Base-by-base conservation (phyloP, 37 sponge, comb jelly and placozoan genomes). In the Oscarella lobularis region DNA sequence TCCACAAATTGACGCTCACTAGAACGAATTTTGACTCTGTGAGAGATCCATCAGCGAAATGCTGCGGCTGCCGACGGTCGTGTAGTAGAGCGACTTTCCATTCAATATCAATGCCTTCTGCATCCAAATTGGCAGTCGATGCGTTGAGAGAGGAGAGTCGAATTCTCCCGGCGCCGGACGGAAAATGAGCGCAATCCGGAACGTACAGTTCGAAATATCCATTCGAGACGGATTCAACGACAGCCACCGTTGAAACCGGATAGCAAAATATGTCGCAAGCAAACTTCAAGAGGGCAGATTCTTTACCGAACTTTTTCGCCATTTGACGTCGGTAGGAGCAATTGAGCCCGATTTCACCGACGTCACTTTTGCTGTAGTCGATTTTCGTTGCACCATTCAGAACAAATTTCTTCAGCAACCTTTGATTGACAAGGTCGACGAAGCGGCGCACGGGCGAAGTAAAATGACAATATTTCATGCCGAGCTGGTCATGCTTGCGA, bases 361-460 rank as follows among this genome's bases (percentile, higher is more conserved):
- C 20, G 9, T 48, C 20, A 27, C 20, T 20, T 48, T 48, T 20
- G 20, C 14, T 48, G 20, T 48, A 48, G n/a, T n/a, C n/a, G 60
- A 48, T 9, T 48, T 48, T 48, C 20, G 14, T 20, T 9, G 9
- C 60, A 48, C 20, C 20, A 20, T 48, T 20, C 14, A 48, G 9
- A 48, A 48, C 60, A 48, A 27, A 20, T 27, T 9, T 20, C 20
- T 27, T 48, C 60, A 48, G 60, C 20, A 48, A 48, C 29, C 71
- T 32, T 32, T 68, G 71, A 30, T 32, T 35, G 33, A 68, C 31
- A 4, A 68, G 6, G 71, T 68, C 71, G 31, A 14, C 4, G 31
- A 34, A 68, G 31, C 71, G 71, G 31, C 71, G 71, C 5, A 68
- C 33, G 35, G 71, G 71, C 6, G 71, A 68, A 4, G 71, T 68